phyloP scores from a whole-genome alignment of 1,140 invertebrate genomes.

The Zeugodacus cucurbitae region DNA sequence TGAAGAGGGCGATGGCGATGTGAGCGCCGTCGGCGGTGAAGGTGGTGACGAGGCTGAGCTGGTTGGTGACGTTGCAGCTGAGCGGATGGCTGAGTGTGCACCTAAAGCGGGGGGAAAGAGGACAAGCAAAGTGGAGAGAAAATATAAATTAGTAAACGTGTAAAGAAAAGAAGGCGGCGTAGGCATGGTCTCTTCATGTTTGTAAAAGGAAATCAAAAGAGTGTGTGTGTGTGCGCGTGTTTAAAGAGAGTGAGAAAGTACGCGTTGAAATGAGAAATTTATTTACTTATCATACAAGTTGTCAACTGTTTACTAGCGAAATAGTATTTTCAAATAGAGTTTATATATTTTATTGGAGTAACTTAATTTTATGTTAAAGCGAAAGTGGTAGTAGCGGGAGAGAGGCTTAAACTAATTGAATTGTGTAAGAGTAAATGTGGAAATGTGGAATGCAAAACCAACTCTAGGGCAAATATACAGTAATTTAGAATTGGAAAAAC shows the following conservation, averaged over 20 bases:
- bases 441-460: neutral
- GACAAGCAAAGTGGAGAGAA: neutral
- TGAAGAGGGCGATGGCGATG: conserved; percentile 54
- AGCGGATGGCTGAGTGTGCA: conserved; percentile 61
- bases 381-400: neutral
- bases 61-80: conserved; percentile 63
- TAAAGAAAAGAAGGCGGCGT: neutral
- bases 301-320: neutral
- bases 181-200: neutral
- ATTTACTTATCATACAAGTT: neutral
- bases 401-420: neutral
- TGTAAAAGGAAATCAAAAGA: conserved; percentile 43
- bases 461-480: neutral
- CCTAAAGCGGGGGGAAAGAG: conserved; percentile 49
- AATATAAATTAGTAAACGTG: conserved; percentile 12
- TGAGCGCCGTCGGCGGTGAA: conserved; percentile 58
- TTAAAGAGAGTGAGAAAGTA: neutral
- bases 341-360: neutral
- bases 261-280: neutral
- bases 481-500: neutral
- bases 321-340: neutral
- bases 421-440: neutral
- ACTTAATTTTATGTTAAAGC: neutral
- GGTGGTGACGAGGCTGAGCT: conserved; percentile 64
- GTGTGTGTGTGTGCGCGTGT: neutral